These are phyloP conservation scores for Zosterops pallidus DNA, from an alignment of 2,113 vertebrate species.

Conservation along the genomic window DNA sequence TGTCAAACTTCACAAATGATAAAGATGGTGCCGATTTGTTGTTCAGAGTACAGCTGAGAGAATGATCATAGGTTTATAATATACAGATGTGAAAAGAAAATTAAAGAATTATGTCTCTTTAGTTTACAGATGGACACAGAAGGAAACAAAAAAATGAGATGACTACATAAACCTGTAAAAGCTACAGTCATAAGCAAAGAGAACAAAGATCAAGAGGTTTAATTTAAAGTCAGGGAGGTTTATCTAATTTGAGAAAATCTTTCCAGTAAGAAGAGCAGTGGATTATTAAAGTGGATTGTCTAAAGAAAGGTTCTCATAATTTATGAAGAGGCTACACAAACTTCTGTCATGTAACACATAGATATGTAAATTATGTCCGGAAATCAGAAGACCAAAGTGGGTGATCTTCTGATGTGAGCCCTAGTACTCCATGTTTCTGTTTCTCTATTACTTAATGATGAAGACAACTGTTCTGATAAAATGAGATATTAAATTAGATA, in stretches of 20 bases:
- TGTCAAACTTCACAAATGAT: background rate
- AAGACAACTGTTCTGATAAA: background rate
- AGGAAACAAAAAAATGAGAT: background rate
- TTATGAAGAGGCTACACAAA: background rate
- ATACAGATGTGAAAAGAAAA: background rate
- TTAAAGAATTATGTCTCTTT: background rate
- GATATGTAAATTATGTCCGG: background rate
- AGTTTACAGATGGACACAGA: background rate
- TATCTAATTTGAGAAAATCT: background rate
- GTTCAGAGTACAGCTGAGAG: background rate
- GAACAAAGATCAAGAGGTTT: background rate
- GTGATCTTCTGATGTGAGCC: background rate
- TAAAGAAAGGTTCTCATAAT: background rate
- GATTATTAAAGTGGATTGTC: background rate
- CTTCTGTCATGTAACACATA: background rate
- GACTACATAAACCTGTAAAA: background rate
- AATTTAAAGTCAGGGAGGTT: background rate
- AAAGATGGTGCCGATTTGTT: background rate
- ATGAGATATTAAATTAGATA: background rate
- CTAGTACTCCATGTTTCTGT: background rate
- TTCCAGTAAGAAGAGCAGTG: background rate
- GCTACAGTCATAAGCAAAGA: background rate
- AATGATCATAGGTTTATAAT: background rate
- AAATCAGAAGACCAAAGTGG: background rate
- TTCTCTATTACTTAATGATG: background rate